Evolutionary conservation across 2,888 invertebrate species (phyloP), one percentile per base, ranked within the genome.

Genomic region (Myathropa florea): DNA sequence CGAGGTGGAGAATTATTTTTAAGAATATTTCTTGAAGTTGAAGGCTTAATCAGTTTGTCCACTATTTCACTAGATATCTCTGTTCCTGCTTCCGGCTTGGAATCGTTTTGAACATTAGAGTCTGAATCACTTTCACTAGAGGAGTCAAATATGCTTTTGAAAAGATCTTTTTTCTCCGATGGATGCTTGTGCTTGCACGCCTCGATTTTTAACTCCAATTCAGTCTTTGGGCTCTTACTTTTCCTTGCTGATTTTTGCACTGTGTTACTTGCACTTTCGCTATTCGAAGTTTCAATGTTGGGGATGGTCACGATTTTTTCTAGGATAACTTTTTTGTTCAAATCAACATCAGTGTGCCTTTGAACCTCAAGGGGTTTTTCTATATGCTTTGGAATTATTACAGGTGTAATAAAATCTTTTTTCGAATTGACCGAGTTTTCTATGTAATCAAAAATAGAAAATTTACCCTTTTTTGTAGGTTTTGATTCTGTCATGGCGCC

Each of bases 71-170:
- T 78, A 88, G 90, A 7, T 90, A 89, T 46, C 7, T 18, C 18
- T 18, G 18, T 7, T 18, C 18, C 46, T 46, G 18, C n/a, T 84
- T 82, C 26, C 89, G 88, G 64, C 82, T 89, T 39, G 21, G 39
- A 60, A 10, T 28, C 14, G 14, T 14, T 60, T 14, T 73, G 10
- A 33, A 1, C 33, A 10, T 46, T 18, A 7, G 94, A 94, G 3
- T 93, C 93, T 68, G 95, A 95, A 14, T 94, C 94, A 89, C 46
- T 46, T 7, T 96, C 96, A 90, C 96, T 96, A 81, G 97, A 96
- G 89, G 96, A 96, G 28, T 96, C 94, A 91, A 98, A 98, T 89
- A 98, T 97, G 0, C 97, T 96, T 92, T 97, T 97, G 90, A 97
- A 98, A 3, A 98, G 93, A 92, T 98, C 98, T 82, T 94, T 93